Conservation (phyloP, 2,113 vertebrate genomes). For the Notothenia rossii region DNA sequence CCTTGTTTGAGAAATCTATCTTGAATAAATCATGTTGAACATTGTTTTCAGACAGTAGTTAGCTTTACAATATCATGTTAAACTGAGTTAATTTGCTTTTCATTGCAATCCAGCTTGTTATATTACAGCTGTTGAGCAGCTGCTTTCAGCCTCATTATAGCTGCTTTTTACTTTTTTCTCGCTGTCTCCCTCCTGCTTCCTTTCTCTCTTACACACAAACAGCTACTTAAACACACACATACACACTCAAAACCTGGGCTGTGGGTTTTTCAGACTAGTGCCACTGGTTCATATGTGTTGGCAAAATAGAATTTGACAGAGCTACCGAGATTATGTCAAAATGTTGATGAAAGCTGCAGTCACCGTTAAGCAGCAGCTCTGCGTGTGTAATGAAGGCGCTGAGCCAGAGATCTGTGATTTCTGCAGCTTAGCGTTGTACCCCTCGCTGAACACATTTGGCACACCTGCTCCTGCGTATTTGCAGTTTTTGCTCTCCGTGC, state of each 20-base stretch:
- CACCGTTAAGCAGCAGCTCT: constrained; percentile 25
- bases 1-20: neutral
- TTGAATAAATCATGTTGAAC: constrained; percentile 3
- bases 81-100: constrained; percentile 58
- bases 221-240: constrained; percentile 21
- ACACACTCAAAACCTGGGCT: neutral
- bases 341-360: constrained; percentile 61
- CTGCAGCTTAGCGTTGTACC: constrained; percentile 46
- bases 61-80: constrained; percentile 44
- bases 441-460: constrained; percentile 60
- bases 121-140: constrained; percentile 69
- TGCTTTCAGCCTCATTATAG: constrained; percentile 62
- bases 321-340: constrained; percentile 64
- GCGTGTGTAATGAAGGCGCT: constrained; percentile 14
- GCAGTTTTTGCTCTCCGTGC: constrained; percentile 25
- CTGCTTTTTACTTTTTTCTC: constrained; percentile 2
- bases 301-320: constrained; percentile 59
- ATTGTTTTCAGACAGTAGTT: constrained; percentile 16
- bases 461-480: constrained; percentile 66
- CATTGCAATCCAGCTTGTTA: constrained; percentile 37
- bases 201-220: neutral
- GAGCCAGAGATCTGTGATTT: constrained; percentile 56
- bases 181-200: constrained; percentile 7
- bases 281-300: constrained; percentile 2
- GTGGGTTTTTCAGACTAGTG: constrained; percentile 30